A percentile compares a stretch with the other conserved stretches of the same genome.
Evolutionary conservation across 37 sponge, comb jelly and placozoan genomes (phyloP).

Genomic region (Aplysina aerophoba): DNA sequence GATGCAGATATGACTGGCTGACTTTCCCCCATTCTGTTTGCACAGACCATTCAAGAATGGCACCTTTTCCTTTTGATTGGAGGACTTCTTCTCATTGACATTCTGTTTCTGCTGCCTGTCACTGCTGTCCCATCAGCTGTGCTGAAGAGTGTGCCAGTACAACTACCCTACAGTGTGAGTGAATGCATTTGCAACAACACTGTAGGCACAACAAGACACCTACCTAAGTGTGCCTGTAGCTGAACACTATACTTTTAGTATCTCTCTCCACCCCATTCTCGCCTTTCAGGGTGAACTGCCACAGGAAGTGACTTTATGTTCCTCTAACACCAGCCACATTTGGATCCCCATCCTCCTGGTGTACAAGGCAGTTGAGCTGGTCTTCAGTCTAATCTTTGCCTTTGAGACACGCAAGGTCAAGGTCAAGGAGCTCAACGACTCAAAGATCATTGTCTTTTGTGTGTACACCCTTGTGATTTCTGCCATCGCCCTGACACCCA

Average conservation of each 20-base stretch:
- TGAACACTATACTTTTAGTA: too few relatives aligned
- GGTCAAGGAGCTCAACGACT: conserved; percentile 62
- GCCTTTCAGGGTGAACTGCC: conserved; percentile 15
- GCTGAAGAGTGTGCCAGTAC: neutral
- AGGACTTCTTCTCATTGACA: conserved; percentile 34
- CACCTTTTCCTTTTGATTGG: conserved; percentile 53
- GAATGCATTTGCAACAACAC: too few relatives aligned
- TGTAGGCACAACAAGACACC: too few relatives aligned
- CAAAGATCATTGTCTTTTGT: conserved; percentile 57
- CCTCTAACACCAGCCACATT: neutral
- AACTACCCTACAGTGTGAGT: neutral
- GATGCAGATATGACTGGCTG: too few relatives aligned
- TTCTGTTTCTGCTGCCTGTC: conserved; percentile 39
- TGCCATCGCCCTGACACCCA: conserved; percentile 54
- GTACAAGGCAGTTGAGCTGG: conserved; percentile 56
- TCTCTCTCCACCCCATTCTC: too few relatives aligned
- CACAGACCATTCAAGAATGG: conserved; percentile 57
- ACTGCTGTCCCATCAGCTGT: conserved; percentile 52
- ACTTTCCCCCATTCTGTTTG: conserved; percentile 40
- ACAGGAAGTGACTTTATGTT: neutral
- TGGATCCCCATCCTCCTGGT: conserved; percentile 51
- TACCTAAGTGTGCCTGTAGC: too few relatives aligned
- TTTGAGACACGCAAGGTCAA: conserved; percentile 73
- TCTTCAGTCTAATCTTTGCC: conserved; percentile 63
- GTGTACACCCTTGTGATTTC: conserved; percentile 65